Evolutionary conservation across 2,113 vertebrate genomes (phyloP).

Genomic region (Prolemur simus): DNA sequence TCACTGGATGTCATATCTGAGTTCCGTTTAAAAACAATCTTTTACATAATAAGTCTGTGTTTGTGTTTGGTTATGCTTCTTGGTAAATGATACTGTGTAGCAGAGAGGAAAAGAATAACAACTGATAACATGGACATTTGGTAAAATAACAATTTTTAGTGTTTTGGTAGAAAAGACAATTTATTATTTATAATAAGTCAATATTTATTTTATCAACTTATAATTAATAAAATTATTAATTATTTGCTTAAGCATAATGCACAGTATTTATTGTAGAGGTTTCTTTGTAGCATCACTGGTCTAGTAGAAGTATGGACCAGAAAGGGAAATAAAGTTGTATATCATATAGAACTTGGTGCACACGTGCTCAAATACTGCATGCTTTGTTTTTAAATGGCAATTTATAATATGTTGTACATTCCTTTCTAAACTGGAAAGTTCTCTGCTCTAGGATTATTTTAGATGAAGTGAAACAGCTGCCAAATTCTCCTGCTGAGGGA

Average conservation of each 20-base stretch:
- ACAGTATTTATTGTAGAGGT: not conserved
- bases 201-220: too few species aligned
- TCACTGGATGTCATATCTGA: not conserved
- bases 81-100: not conserved
- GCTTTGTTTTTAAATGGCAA: not conserved
- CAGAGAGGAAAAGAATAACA: not conserved
- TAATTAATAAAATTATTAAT: not conserved
- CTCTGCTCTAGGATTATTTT: not conserved
- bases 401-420: not conserved
- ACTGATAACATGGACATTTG: not conserved
- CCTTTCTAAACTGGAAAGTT: not conserved
- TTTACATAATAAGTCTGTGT: not conserved
- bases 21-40: not conserved
- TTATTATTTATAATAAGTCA: too few species aligned
- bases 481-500: not conserved
- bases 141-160: slow-evolving; percentile 16
- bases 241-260: not conserved
- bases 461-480: not conserved
- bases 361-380: not conserved
- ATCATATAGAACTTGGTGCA: not conserved
- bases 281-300: not conserved
- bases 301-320: not conserved
- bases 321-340: not conserved
- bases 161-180: not conserved
- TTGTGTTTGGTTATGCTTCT: not conserved